These are phyloP conservation scores for Amblyornis subalaris DNA, from an alignment of 2,113 vertebrate species.

Conservation along the genomic window DNA sequence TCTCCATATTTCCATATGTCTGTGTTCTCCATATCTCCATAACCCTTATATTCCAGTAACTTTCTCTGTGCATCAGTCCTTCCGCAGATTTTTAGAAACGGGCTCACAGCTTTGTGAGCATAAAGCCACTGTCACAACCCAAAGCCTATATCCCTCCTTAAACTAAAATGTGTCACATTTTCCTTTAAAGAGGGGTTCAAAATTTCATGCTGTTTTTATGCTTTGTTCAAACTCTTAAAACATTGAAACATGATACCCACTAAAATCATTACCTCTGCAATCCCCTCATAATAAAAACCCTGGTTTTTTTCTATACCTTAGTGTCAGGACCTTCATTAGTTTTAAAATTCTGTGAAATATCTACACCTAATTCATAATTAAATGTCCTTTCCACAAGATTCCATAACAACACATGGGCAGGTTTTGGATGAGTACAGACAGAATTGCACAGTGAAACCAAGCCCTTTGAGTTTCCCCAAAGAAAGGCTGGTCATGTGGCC, in stretches of 20 bases:
- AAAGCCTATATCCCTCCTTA: neutral
- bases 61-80: neutral
- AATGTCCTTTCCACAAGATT: neutral
- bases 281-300: rapidly evolving
- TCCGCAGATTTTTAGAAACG: neutral
- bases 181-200: neutral
- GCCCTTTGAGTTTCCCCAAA: neutral
- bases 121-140: neutral
- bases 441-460: neutral
- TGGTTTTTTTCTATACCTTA: neutral
- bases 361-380: neutral
- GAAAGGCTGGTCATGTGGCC: conserved; percentile 35
- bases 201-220: neutral
- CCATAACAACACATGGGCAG: neutral
- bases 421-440: neutral
- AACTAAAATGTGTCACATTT: neutral
- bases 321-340: neutral
- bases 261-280: neutral
- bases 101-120: neutral
- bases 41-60: neutral
- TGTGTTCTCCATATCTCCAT: neutral
- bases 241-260: neutral
- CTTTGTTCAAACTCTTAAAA: neutral
- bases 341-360: neutral
- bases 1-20: too few relatives aligned